Evolutionary conservation across 1,140 invertebrate genomes (phyloP).

Genomic region (Hylaeus volcanicus): DNA sequence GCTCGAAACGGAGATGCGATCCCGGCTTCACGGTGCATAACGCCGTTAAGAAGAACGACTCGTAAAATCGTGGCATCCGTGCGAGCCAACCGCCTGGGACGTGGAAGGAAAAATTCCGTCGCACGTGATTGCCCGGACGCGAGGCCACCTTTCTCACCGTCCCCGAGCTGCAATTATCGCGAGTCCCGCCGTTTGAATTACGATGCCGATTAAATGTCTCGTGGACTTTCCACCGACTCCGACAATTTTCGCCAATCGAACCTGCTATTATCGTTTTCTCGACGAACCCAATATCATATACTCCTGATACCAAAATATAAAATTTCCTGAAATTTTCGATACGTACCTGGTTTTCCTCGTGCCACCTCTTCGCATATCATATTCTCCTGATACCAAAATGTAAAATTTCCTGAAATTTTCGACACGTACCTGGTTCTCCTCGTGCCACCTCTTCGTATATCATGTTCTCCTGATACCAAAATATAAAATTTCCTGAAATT

Average conservation of each 20-base stretch:
- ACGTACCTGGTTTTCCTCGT: no score
- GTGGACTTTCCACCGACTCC: slow-evolving; percentile 11
- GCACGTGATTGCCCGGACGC: slow-evolving; percentile 15
- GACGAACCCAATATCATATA: no score
- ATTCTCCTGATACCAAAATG: no score
- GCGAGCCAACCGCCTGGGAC: not conserved
- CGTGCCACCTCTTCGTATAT: no score
- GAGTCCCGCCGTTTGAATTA: slow-evolving; percentile 15
- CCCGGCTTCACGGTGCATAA: slow-evolving; percentile 37
- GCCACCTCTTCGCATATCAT: no score
- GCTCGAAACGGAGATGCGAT: slow-evolving; percentile 37
- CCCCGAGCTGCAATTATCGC: slow-evolving; percentile 21
- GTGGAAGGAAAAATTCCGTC: slow-evolving; percentile 32
- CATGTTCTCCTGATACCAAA: no score
- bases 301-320: no score
- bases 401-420: no score
- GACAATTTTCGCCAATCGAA: slow-evolving; percentile 17
- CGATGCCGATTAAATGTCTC: slow-evolving; percentile 2
- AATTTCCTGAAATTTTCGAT: no score
- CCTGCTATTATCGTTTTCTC: not conserved
- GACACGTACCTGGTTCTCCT: no score
- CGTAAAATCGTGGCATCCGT: slow-evolving; percentile 43
- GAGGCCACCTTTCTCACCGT: slow-evolving; percentile 5
- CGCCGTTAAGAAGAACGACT: slow-evolving; percentile 50
- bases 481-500: no score